Evolutionary conservation across 2,888 invertebrate genomes (phyloP).

Genomic region (Odontocolon sp.): DNA sequence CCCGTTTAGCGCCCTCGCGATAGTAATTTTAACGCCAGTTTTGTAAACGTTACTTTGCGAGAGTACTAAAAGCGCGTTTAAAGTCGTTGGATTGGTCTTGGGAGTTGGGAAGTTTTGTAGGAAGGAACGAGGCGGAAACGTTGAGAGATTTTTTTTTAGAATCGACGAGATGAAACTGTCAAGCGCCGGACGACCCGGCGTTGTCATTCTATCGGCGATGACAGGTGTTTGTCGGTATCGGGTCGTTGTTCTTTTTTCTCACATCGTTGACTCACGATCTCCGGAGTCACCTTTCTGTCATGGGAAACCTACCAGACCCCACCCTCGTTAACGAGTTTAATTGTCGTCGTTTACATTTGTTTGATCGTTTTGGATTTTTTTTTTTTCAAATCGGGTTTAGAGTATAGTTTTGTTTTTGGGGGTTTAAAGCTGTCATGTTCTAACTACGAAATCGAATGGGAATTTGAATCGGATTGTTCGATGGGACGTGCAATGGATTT

Average conservation of each 20-base stretch:
- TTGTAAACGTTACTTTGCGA: neutral
- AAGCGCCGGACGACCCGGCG: conserved; percentile 29
- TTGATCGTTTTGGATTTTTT: neutral
- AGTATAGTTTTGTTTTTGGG: no score
- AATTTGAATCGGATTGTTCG: no score
- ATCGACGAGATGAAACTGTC: neutral
- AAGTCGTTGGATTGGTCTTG: no score
- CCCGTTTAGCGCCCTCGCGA: conserved; percentile 40
- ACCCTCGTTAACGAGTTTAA: conserved; percentile 1
- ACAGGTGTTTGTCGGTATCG: conserved; percentile 39
- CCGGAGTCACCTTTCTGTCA: neutral
- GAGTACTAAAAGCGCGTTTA: neutral
- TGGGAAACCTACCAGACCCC: conserved; percentile 20
- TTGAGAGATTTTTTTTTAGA: neutral
- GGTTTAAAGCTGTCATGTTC: no score
- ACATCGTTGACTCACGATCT: neutral
- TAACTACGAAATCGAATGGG: no score
- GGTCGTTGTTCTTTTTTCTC: conserved; percentile 10
- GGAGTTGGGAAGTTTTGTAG: neutral
- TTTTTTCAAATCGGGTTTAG: no score
- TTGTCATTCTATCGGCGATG: conserved; percentile 2
- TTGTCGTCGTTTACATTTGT: neutral
- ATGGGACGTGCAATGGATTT: no score
- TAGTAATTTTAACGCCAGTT: neutral
- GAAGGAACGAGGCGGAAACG: neutral